Conservation (phyloP, 2,113 vertebrate genomes). For the Dolichallabes microphthalmus region DNA sequence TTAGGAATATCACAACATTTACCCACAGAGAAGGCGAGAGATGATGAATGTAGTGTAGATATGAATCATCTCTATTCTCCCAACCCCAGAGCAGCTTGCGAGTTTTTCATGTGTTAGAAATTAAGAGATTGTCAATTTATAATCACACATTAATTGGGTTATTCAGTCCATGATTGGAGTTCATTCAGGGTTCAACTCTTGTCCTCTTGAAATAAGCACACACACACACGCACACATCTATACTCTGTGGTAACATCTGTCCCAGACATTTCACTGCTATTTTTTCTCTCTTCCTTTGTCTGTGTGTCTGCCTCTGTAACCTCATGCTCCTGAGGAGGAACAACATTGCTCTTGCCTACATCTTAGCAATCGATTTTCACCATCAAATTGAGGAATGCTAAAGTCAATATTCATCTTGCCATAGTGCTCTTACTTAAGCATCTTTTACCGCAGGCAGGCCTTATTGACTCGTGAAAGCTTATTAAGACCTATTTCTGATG, state of each 20-base stretch:
- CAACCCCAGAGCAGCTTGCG: not conserved
- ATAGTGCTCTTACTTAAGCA: conserved; percentile 25
- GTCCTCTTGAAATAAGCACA: not conserved
- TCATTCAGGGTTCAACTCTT: not conserved
- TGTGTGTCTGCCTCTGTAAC: not conserved
- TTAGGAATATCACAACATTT: not conserved
- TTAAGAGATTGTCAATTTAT: not conserved
- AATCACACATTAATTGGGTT: conserved; percentile 4
- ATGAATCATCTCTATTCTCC: not conserved
- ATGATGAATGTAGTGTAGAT: not conserved
- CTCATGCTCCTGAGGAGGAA: conserved; percentile 2
- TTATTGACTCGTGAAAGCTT: conserved; percentile 30
- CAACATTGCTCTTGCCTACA: conserved; percentile 12
- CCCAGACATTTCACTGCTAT: not conserved
- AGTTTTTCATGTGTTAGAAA: conserved; percentile 4
- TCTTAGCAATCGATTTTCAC: conserved; percentile 11
- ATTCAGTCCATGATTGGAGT: conserved; percentile 6
- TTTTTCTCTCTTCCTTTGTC: not conserved
- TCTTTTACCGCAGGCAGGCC: conserved; percentile 14
- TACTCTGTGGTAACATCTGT: not conserved
- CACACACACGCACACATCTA: not conserved
- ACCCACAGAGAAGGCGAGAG: not conserved
- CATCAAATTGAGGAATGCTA: conserved; percentile 16
- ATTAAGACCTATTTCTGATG: conserved; percentile 31
- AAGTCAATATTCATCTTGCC: conserved; percentile 21